Base-by-base conservation (phyloP, 37 sponge, comb jelly and placozoan species). In the Agelas oroides region DNA sequence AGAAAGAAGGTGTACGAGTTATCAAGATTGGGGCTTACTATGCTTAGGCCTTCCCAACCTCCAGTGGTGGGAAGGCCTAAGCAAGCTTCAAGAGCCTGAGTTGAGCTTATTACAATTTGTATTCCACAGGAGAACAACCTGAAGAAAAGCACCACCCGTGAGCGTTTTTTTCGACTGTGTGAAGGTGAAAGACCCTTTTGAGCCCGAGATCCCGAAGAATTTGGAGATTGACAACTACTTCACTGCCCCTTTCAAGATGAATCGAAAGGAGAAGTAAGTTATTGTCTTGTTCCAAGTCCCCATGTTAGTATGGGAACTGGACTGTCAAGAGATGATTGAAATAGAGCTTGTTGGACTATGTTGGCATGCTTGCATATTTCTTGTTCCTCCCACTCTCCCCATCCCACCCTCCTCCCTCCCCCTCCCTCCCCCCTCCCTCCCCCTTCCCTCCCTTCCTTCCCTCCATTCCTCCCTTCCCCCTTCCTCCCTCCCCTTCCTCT, bases 211-310 rank as follows among this genome's bases (percentile, higher is more conserved):
- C 31, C 93, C 93, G 25, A 66, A 80, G 20, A 75, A 92, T 53
- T 83, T 89, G 21, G 64, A 90, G 76, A 74, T 69, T 1, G 66
- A 66, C 25, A 77, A 86, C 71, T 86, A 80, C 88, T 86, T 92
- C 81, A 95, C 92, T 36, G 96, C 96, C 40, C 90, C 93, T 38
- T 95, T 87, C 85, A 83, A 78, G 8, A 34, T 46, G 12, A 75
- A 85, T 8, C 66, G 81, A 21, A 92, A 77, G 28, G 84, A 85
- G 25, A 81, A 70, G 95, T 95, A 79, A 81, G 91, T 59, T 27
- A 28, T 61, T 15, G 13, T 5, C 46, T 21, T 40, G n/a, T 19
- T 46, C 46, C 46, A 3, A 46, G 8, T 12, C 46, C 46, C 3
- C 46, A 46, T 46, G 8, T 8, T 12, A 12, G 46, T 46, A 46